Percentiles rank a stretch among this genome's conserved stretches.
Conservation (phyloP, 2,888 invertebrate genomes). For the Eremobia ochroleuca region DNA sequence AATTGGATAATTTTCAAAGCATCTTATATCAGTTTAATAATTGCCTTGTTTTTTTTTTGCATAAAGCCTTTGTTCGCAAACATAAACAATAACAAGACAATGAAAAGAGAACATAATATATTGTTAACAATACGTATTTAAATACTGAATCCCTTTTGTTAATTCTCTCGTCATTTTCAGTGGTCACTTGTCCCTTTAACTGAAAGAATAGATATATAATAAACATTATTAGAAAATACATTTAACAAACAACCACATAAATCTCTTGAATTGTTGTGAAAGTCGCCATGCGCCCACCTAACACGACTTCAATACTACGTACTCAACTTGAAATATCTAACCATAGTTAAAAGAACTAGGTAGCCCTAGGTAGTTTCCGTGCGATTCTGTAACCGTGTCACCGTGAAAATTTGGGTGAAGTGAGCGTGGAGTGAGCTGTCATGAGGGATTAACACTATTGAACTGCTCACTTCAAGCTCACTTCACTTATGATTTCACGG, state of each 20-base stretch:
- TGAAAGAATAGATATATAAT: background rate
- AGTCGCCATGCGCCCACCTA: background rate
- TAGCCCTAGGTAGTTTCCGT: no score
- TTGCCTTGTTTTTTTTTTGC: background rate
- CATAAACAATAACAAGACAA: conserved; percentile 30
- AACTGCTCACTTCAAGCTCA: no score
- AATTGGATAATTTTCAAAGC: conserved; percentile 1
- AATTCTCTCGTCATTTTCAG: background rate
- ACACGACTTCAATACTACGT: background rate
- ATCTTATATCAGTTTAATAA: background rate
- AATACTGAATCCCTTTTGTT: background rate
- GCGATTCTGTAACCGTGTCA: no score
- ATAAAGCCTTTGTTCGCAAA: conserved; percentile 29
- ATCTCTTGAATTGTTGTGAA: background rate
- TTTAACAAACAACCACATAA: background rate
- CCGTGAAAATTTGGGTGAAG: no score
- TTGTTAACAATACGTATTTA: background rate
- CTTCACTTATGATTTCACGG: no score
- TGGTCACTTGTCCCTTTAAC: background rate
- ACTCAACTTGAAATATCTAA: background rate
- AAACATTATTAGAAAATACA: background rate
- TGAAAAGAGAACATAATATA: conserved; percentile 1
- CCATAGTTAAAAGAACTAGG: no score
- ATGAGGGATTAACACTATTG: no score
- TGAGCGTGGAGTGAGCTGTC: no score